Evolutionary conservation across 2,888 invertebrate genomes (phyloP).

Genomic region (Psylliodes chrysocephalus): DNA sequence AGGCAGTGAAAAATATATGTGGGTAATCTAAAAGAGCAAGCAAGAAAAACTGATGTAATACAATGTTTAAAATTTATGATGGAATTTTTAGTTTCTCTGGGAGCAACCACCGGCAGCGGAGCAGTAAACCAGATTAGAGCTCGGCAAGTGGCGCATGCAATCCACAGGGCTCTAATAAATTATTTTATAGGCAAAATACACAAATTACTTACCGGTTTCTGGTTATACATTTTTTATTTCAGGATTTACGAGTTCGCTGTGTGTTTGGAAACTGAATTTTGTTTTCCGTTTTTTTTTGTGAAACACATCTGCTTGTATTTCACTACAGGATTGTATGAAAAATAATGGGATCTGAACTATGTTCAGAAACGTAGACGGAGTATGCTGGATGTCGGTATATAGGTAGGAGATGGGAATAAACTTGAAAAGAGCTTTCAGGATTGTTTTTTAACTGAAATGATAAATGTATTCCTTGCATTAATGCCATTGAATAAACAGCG

Average conservation of each 20-base stretch:
- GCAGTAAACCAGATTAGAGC: conserved; percentile 36
- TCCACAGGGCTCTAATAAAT: conserved; percentile 30
- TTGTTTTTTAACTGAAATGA: conserved; percentile 1
- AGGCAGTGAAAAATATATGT: conserved; percentile 6
- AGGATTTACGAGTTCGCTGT: conserved; percentile 6
- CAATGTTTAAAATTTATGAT: conserved; percentile 30
- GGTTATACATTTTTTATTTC: conserved; percentile 27
- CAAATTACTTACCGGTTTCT: conserved; percentile 32
- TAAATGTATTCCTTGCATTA: not conserved
- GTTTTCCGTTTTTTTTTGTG: not conserved
- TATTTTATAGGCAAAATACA: conserved; percentile 35
- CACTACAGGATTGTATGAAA: conserved; percentile 7
- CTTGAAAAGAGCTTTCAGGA: not conserved
- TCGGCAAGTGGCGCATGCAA: conserved; percentile 28
- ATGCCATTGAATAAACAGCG: too few species aligned
- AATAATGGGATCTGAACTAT: conserved; percentile 3
- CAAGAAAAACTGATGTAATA: conserved; percentile 26
- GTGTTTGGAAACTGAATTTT: conserved; percentile 6
- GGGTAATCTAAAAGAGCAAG: conserved; percentile 12
- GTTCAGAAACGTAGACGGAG: not conserved
- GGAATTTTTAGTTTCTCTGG: conserved; percentile 12
- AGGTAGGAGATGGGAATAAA: not conserved
- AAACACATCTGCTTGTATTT: conserved; percentile 6
- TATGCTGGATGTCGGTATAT: too few species aligned
- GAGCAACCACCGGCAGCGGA: conserved; percentile 22